Evolutionary conservation across 2,888 invertebrate species (phyloP).

Genomic region (Prionchulus punctatus): DNA sequence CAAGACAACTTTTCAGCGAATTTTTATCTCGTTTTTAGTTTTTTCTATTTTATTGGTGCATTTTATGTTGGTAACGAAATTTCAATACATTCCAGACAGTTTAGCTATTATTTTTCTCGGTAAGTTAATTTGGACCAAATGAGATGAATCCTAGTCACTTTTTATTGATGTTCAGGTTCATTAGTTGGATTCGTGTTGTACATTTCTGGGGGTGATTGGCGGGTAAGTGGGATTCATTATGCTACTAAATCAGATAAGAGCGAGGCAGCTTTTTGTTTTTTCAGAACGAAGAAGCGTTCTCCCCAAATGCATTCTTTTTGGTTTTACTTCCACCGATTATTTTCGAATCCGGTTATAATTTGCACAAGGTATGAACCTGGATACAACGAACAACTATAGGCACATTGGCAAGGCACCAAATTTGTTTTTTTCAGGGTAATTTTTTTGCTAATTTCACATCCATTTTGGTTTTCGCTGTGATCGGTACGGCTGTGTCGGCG

Average conservation of each 20-base stretch:
- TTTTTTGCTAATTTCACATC: conserved; percentile 89
- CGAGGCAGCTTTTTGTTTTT: conserved; percentile 16
- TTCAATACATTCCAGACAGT: conserved; percentile 91
- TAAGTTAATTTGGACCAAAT: conserved; percentile 21
- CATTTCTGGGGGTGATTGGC: conserved; percentile 7
- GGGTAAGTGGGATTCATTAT: background rate
- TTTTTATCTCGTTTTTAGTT: conserved; percentile 40
- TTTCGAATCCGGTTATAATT: conserved; percentile 95
- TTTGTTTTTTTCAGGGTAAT: conserved; percentile 38
- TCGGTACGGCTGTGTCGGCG: conserved; percentile 91
- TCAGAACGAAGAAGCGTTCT: conserved; percentile 86
- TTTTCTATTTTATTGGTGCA: conserved; percentile 85
- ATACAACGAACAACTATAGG: no score
- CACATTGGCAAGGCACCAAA: background rate
- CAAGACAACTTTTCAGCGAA: background rate
- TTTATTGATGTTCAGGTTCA: conserved; percentile 1
- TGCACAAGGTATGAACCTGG: conserved; percentile 71
- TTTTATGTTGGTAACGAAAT: conserved; percentile 78
- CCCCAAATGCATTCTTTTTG: conserved; percentile 92
- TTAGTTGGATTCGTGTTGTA: conserved; percentile 1
- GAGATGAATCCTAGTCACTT: background rate
- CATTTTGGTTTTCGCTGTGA: conserved; percentile 87
- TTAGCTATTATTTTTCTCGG: conserved; percentile 81
- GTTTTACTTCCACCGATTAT: conserved; percentile 93
- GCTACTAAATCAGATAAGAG: background rate